A percentile compares a stretch with the other conserved stretches of the same genome.
Evolutionary conservation across 2,113 vertebrate genomes (phyloP).

Genomic region (Boulengeromyrus knoepffleri): DNA sequence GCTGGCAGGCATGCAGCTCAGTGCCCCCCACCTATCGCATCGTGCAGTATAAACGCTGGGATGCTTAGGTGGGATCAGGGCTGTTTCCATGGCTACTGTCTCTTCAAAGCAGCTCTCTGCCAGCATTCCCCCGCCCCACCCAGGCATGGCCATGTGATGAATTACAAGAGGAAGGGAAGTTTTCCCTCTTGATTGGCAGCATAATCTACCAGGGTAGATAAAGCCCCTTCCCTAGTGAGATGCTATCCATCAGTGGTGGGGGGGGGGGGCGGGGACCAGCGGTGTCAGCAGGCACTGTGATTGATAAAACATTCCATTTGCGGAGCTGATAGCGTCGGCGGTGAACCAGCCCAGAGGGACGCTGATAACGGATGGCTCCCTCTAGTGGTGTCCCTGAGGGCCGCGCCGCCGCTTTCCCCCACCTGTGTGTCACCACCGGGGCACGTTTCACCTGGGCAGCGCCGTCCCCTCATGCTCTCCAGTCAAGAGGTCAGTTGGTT

Average conservation of each 20-base stretch:
- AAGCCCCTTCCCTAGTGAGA: background rate
- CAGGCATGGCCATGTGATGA: background rate
- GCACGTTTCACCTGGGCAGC: background rate
- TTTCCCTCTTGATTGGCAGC: constrained; percentile 26
- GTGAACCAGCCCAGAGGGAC: background rate
- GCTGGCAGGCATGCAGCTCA: background rate
- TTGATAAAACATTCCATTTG: constrained; percentile 3
- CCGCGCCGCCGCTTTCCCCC: no score
- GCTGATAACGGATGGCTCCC: background rate
- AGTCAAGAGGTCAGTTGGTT: constrained; percentile 1
- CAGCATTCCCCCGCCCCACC: background rate
- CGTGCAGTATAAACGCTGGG: background rate
- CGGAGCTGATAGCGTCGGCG: background rate
- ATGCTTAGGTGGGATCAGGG: background rate
- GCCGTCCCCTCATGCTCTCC: background rate
- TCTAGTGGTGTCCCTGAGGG: background rate
- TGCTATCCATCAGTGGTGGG: background rate
- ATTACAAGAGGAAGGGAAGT: constrained; percentile 6
- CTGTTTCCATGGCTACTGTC: background rate
- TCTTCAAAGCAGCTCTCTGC: background rate
- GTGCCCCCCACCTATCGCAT: background rate
- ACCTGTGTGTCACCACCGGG: background rate
- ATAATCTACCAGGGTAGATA: constrained; percentile 14
- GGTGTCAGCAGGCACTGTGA: constrained; percentile 1
- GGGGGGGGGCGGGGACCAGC: background rate